Conservation (phyloP, 2,797 vertebrate species). For the Chiroxiphia lanceolata region DNA sequence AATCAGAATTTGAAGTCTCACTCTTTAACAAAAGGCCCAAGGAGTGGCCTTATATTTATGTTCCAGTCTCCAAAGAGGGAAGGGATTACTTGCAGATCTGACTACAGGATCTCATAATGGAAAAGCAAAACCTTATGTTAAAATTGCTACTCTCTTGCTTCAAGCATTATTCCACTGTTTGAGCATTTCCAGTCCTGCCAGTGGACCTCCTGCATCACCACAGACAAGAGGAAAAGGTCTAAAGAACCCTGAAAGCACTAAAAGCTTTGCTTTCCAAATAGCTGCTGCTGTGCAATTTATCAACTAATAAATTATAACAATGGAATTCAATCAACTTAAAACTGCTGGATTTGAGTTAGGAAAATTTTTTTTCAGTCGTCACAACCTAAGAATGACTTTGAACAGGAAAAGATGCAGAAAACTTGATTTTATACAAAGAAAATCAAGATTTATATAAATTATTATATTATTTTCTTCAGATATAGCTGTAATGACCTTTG, state of each 20-base stretch:
- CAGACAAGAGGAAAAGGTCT: neutral
- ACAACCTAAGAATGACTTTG: neutral
- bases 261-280: conserved; percentile 2
- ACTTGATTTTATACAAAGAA: neutral
- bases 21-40: neutral
- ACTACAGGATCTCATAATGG: neutral
- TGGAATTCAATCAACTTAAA: neutral
- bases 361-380: neutral
- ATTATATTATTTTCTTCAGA: neutral
- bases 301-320: neutral
- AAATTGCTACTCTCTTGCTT: neutral
- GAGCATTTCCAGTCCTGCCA: neutral
- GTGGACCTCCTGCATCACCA: neutral
- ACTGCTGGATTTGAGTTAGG: neutral
- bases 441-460: neutral
- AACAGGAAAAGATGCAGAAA: neutral
- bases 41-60: neutral
- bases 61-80: neutral
- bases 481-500: neutral
- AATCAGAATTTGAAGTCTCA: neutral
- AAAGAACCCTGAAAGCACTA: neutral
- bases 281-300: neutral
- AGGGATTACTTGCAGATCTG: neutral
- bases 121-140: neutral
- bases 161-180: neutral